Percentiles rank a stretch among this genome's conserved stretches.
phyloP scores from a whole-genome alignment of 2,113 vertebrate genomes.

The Sceloporus undulatus region DNA sequence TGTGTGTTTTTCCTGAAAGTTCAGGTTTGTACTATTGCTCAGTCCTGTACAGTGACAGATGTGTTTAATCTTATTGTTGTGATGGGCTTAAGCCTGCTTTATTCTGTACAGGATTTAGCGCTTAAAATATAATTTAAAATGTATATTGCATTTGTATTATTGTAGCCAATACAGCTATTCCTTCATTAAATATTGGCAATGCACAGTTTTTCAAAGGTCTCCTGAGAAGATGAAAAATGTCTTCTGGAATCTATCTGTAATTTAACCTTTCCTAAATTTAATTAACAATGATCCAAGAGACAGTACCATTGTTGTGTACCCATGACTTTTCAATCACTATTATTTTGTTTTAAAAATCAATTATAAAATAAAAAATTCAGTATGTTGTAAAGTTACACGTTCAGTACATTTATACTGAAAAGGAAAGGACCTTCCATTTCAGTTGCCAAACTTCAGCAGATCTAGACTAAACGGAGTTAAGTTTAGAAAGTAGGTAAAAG shows the following conservation, averaged over 20 bases:
- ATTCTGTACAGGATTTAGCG: not conserved
- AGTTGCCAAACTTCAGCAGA: not conserved
- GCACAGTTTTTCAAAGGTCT: not conserved
- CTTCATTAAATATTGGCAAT: not conserved
- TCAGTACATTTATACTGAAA: not conserved
- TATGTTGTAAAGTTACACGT: not conserved
- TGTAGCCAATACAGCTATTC: not conserved
- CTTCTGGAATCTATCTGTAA: not conserved
- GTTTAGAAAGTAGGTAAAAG: not conserved
- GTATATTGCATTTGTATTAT: not conserved
- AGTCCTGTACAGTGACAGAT: not conserved
- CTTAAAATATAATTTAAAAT: not conserved
- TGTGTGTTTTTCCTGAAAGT: fast-evolving
- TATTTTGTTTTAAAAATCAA: conserved; percentile 27
- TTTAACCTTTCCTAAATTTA: not conserved
- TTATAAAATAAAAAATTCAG: conserved; percentile 43
- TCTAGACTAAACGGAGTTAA: not conserved
- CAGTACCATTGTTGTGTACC: not conserved
- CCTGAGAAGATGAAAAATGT: not conserved
- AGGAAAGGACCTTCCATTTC: not conserved
- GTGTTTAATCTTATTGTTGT: not conserved
- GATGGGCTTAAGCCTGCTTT: not conserved
- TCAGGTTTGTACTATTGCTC: not conserved
- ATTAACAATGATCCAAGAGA: not conserved
- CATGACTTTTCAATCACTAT: not conserved